Evolutionary conservation across 35 echinoderm and acorn worm genomes (phyloP), one percentile per base, ranked within the genome.

Genomic region (Ophioderma brevispina): DNA sequence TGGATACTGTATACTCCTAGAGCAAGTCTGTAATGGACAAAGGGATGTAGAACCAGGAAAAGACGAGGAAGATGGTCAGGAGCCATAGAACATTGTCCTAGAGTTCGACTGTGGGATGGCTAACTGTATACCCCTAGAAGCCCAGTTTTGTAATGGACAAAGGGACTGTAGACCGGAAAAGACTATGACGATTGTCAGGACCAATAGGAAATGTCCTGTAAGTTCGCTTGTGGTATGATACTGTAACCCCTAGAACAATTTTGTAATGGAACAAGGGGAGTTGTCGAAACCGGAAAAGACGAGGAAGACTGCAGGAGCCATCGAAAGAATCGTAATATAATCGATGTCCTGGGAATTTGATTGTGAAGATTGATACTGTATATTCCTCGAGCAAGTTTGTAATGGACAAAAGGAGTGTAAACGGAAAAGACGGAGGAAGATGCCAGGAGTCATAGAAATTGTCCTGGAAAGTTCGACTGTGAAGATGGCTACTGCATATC

Each of bases 31-130:
- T 76, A n/a, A n/a, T n/a, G 25, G 13, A 19, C 0, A 81, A 0
- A 82, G 88, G 32, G 39, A 90, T 90, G 39, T 78, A 30, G n/a
- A n/a, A 81, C 50, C 88, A 30, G 49, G n/a, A 79, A 90, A n/a
- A 39, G 81, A 79, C 32, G 35, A 84, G 40, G 89, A 90, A 17
- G 89, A 90, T 31, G 30, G 19, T 10, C 37, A 82, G 80, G 80
- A 78, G 85, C 23, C 31, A n/a, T 21, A 32, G 81, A 25, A 42
- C 83, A 32, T 94, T 89, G n/a, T 33, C 31, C 35, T 21, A 32
- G 81, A 89, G 35, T 94, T 89, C 38, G 38, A 36, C 0, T 94
- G 92, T 43, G 32, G 28, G 40, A 94, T 36, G 86, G 86, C 0
- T 38, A n/a, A 38, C 18, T 92, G 91, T 55, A 80, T 92, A 19